Conservation (phyloP, 2,113 vertebrate species). For the Anguilla rostrata region DNA sequence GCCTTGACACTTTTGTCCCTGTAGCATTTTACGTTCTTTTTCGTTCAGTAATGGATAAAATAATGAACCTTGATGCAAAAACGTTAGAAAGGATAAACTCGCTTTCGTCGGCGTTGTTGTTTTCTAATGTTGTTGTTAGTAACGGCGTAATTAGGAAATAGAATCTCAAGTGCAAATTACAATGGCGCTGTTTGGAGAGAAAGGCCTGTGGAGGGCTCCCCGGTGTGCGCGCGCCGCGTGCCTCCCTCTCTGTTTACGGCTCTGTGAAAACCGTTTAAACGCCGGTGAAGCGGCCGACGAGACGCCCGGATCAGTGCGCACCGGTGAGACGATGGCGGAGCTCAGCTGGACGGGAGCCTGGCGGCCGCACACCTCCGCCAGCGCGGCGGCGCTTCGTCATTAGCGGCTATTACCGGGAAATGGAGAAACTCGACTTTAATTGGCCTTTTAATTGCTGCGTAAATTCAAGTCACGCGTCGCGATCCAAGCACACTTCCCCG, state of each 20-base stretch:
- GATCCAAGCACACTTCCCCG: constrained; percentile 36
- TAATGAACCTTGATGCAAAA: background rate
- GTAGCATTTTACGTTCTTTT: background rate
- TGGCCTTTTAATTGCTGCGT: constrained; percentile 55
- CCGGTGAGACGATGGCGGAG: constrained; percentile 28
- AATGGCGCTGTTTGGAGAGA: constrained; percentile 41
- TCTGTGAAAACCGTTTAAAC: constrained; percentile 47
- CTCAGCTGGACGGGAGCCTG: constrained; percentile 41
- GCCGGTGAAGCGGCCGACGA: constrained; percentile 49
- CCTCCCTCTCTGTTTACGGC: constrained; percentile 27
- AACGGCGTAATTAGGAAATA: constrained; percentile 41
- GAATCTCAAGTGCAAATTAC: constrained; percentile 48
- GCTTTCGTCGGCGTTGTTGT: constrained; percentile 17
- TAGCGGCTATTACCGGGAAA: constrained; percentile 47
- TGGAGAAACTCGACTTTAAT: constrained; percentile 51
- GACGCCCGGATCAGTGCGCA: constrained; percentile 22
- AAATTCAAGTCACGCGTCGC: constrained; percentile 44
- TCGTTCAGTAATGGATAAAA: background rate
- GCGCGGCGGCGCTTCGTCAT: constrained; percentile 36
- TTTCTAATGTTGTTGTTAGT: constrained; percentile 34
- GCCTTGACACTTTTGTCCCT: background rate
- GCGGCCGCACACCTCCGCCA: constrained; percentile 16
- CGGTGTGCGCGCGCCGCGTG: constrained; percentile 15
- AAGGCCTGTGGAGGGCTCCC: constrained; percentile 34
- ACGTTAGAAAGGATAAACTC: background rate